phyloP scores from a whole-genome alignment of 1,140 invertebrate species.

The Drosophila gunungcola region DNA sequence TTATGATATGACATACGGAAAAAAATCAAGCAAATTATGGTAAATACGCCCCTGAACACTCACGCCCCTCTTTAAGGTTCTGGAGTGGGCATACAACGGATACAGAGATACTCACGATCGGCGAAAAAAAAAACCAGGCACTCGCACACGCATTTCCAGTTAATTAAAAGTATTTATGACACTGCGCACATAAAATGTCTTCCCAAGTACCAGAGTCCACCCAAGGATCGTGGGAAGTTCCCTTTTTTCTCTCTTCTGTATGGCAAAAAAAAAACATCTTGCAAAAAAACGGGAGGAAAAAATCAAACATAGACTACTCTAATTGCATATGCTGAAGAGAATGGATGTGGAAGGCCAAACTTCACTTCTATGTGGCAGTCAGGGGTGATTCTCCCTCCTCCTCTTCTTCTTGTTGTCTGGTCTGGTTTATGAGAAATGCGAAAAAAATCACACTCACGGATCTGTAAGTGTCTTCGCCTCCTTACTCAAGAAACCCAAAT shows the following conservation, averaged over 20 bases:
- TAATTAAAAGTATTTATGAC: constrained; percentile 81
- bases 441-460: constrained; percentile 48
- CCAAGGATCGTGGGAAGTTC: constrained; percentile 80
- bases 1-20: constrained; percentile 40
- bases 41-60: constrained; percentile 63
- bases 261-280: constrained; percentile 17
- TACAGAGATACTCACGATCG: constrained; percentile 10
- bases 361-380: constrained; percentile 20
- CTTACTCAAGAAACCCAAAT: constrained; percentile 12
- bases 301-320: constrained; percentile 50
- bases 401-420: constrained; percentile 19
- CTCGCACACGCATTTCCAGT: constrained; percentile 60
- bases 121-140: constrained; percentile 11
- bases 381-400: constrained; percentile 27
- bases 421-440: constrained; percentile 42
- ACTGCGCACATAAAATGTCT: constrained; percentile 54
- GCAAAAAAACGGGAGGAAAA: constrained; percentile 34
- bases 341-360: constrained; percentile 28
- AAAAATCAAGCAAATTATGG: constrained; percentile 69
- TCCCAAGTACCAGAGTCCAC: constrained; percentile 70
- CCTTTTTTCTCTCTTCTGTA: constrained; percentile 35
- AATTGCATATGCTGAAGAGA: constrained; percentile 43
- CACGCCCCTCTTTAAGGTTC: constrained; percentile 48
- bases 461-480: constrained; percentile 10
- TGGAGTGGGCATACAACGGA: constrained; percentile 22